Evolutionary conservation across 1,140 invertebrate genomes (phyloP).

Genomic region (Nebria ingens): DNA sequence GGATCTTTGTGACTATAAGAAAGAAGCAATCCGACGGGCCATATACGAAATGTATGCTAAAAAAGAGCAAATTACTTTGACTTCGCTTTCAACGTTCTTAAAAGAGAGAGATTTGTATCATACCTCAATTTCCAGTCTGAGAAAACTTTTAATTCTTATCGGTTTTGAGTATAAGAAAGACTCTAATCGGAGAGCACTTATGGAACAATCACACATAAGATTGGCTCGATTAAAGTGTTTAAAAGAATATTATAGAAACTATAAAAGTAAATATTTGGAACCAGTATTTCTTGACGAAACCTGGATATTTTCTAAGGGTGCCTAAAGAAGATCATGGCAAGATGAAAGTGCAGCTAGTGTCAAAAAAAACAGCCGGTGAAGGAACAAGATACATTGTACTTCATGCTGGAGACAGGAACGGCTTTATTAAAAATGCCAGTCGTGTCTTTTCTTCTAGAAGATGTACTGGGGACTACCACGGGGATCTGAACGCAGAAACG

Average conservation of each 20-base stretch:
- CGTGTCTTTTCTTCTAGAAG: neutral
- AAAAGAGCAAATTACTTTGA: no score
- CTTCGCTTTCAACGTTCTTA: no score
- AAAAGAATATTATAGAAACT: neutral
- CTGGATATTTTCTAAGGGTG: neutral
- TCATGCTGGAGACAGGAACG: neutral
- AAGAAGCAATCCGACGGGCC: no score
- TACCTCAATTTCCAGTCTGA: no score
- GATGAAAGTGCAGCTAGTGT: neutral
- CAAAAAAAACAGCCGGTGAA: conserved; percentile 1
- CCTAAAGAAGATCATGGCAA: neutral
- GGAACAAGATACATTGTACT: neutral
- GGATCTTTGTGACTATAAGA: neutral
- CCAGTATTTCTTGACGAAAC: conserved; percentile 5
- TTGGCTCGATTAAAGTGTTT: neutral
- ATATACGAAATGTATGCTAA: no score
- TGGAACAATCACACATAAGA: neutral
- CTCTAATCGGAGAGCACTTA: no score
- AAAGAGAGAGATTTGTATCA: no score
- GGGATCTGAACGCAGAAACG: neutral
- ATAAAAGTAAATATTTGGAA: no score
- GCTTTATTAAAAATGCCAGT: neutral
- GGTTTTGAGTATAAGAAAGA: no score
- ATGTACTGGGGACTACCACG: neutral
- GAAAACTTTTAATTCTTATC: no score